phyloP scores from a whole-genome alignment of 2,888 invertebrate genomes.

The Brachypterus glaber region DNA sequence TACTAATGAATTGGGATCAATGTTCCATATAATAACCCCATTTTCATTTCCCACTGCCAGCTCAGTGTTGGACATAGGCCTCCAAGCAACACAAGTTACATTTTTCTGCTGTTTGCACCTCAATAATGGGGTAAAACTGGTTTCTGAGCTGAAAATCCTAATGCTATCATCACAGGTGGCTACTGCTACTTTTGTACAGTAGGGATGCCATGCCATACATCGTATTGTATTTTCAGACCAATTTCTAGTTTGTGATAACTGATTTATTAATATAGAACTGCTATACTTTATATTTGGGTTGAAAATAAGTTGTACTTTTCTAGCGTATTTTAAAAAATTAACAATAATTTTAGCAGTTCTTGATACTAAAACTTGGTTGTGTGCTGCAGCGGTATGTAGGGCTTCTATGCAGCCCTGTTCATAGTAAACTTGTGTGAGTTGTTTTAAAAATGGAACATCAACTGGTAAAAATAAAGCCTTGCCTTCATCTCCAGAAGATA shows the following conservation, averaged over 20 bases:
- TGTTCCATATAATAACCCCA: slow-evolving; percentile 80
- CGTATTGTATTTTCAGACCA: slow-evolving; percentile 59
- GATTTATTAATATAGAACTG: slow-evolving; percentile 37
- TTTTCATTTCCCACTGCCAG: slow-evolving; percentile 81
- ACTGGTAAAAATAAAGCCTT: slow-evolving; percentile 52
- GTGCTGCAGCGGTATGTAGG: slow-evolving; percentile 51
- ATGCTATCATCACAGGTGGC: slow-evolving; percentile 80
- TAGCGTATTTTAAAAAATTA: slow-evolving; percentile 46
- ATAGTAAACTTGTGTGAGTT: slow-evolving; percentile 64
- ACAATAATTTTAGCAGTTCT: slow-evolving; percentile 47
- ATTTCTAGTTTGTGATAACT: slow-evolving; percentile 46
- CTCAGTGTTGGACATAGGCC: slow-evolving; percentile 70
- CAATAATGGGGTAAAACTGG: slow-evolving; percentile 53
- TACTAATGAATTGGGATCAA: slow-evolving; percentile 66
- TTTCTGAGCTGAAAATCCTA: slow-evolving; percentile 58
- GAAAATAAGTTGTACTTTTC: slow-evolving; percentile 46
- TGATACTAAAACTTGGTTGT: slow-evolving; percentile 32
- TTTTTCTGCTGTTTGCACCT: slow-evolving; percentile 62
- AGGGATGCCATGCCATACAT: slow-evolving; percentile 81
- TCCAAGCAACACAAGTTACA: slow-evolving; percentile 78
- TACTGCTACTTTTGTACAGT: slow-evolving; percentile 75
- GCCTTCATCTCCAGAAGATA: slow-evolving; percentile 45
- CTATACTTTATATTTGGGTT: slow-evolving; percentile 49
- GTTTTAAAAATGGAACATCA: slow-evolving; percentile 63
- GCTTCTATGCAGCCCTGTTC: slow-evolving; percentile 66